Percentiles rank a stretch among this genome's conserved stretches.
phyloP scores from a whole-genome alignment of 30 jellyfish, hydroid and myxozoan genomes.

The Hydractinia symbiolongicarpus region DNA sequence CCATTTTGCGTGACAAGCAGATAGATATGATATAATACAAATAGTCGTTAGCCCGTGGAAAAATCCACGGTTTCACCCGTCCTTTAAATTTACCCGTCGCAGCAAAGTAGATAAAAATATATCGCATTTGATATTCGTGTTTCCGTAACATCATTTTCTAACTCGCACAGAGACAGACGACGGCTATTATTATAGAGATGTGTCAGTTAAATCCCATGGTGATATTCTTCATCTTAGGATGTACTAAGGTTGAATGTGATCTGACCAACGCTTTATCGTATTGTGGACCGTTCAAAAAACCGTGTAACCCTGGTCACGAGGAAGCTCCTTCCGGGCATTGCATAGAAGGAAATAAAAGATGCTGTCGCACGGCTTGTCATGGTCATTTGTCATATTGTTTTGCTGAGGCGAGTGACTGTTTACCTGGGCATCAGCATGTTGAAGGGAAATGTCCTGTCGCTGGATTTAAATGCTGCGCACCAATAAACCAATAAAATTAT shows the following conservation, averaged over 20 bases:
- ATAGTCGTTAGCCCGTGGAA: no score
- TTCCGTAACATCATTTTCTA: no score
- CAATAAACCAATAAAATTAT: background rate
- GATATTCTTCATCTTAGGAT: conserved; percentile 42
- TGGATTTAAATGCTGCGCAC: conserved; percentile 74
- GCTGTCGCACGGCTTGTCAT: conserved; percentile 83
- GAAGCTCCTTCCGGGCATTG: conserved; percentile 80
- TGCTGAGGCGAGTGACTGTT: conserved; percentile 48
- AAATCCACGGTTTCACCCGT: no score
- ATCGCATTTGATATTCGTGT: no score
- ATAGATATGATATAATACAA: no score
- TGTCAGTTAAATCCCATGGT: no score
- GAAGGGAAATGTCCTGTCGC: conserved; percentile 69
- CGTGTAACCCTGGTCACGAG: conserved; percentile 84
- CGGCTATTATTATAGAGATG: no score
- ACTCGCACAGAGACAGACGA: no score
- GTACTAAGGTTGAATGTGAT: conserved; percentile 95
- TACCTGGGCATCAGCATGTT: conserved; percentile 44
- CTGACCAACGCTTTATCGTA: conserved; percentile 66
- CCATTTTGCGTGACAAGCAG: no score
- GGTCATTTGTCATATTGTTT: conserved; percentile 71
- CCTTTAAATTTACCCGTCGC: no score
- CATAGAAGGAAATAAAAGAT: conserved; percentile 42
- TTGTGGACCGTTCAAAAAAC: conserved; percentile 67
- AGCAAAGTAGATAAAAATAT: no score